Evolutionary conservation across 2,113 vertebrate species (phyloP).

Genomic region (Amphilophus citrinellus): DNA sequence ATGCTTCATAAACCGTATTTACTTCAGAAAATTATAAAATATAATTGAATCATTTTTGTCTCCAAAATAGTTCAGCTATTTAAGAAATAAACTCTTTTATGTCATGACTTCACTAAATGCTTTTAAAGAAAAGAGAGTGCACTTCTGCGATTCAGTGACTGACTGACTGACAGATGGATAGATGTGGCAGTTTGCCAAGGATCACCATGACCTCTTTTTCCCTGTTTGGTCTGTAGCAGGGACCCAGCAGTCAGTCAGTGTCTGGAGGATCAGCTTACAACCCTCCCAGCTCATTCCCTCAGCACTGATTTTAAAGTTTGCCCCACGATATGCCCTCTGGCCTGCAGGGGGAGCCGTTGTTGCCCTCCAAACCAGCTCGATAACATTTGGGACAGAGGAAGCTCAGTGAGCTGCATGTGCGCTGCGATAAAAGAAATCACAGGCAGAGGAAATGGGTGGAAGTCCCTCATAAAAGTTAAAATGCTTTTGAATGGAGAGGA

Average conservation of each 20-base stretch:
- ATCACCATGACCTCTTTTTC: constrained; percentile 71
- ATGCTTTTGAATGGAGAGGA: neutral
- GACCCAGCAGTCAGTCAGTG: constrained; percentile 67
- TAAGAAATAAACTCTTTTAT: neutral
- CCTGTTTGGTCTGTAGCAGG: constrained; percentile 76
- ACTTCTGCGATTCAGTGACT: neutral
- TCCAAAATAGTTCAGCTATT: neutral
- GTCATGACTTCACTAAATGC: neutral
- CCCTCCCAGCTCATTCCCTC: constrained; percentile 9
- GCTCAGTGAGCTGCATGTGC: neutral
- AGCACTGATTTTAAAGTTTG: neutral
- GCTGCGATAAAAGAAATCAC: neutral
- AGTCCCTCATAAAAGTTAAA: neutral
- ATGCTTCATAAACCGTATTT: neutral
- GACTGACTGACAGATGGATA: constrained; percentile 23
- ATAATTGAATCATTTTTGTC: neutral
- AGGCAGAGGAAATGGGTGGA: neutral
- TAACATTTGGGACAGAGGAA: too few relatives aligned
- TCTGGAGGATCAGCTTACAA: constrained; percentile 76
- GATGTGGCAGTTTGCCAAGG: constrained; percentile 43
- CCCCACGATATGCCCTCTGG: neutral
- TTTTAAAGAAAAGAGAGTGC: neutral
- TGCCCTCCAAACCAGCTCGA: neutral
- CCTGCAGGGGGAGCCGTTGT: constrained; percentile 70
- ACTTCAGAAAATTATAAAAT: neutral